These are phyloP conservation scores for Trachymyrmex septentrionalis DNA, from an alignment of 1,140 invertebrate species.

Conservation along the genomic window DNA sequence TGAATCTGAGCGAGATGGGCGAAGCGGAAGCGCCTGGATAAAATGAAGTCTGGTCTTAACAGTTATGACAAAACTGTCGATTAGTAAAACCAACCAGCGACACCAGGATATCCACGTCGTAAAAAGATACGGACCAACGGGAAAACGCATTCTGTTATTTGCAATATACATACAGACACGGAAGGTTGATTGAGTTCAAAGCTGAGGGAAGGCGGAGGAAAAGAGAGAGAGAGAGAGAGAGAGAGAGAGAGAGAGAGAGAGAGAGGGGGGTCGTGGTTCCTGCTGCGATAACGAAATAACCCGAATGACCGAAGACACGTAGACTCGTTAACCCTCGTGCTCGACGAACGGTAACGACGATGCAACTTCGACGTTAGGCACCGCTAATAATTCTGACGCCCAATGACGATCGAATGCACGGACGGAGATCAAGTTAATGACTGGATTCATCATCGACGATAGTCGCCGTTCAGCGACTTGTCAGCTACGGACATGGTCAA, in stretches of 20 bases:
- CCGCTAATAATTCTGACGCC: slow-evolving; percentile 67
- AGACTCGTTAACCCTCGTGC: slow-evolving; percentile 68
- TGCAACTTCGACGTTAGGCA: slow-evolving; percentile 58
- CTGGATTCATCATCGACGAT: slow-evolving; percentile 66
- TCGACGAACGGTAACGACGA: slow-evolving; percentile 69
- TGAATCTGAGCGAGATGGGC: background rate
- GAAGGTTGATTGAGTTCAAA: slow-evolving; percentile 78
- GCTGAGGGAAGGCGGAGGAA: slow-evolving; percentile 58
- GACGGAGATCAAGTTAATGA: slow-evolving; percentile 65
- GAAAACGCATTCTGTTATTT: slow-evolving; percentile 72
- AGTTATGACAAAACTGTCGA: slow-evolving; percentile 60
- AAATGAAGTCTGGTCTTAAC: slow-evolving; percentile 42
- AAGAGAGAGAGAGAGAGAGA: slow-evolving; percentile 35
- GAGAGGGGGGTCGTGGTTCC: slow-evolving; percentile 49
- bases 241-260: too few relatives aligned
- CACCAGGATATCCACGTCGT: slow-evolving; percentile 34
- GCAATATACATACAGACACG: slow-evolving; percentile 65
- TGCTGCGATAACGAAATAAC: slow-evolving; percentile 70
- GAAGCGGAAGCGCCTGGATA: slow-evolving; percentile 6
- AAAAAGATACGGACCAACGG: slow-evolving; percentile 60
- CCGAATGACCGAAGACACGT: slow-evolving; percentile 62
- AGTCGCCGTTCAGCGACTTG: slow-evolving; percentile 57
- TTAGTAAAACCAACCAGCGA: slow-evolving; percentile 46
- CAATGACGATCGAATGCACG: slow-evolving; percentile 58
- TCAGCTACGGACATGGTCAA: slow-evolving; percentile 58